phyloP scores from a whole-genome alignment of 2,888 invertebrate species.

The Thereva unica region DNA sequence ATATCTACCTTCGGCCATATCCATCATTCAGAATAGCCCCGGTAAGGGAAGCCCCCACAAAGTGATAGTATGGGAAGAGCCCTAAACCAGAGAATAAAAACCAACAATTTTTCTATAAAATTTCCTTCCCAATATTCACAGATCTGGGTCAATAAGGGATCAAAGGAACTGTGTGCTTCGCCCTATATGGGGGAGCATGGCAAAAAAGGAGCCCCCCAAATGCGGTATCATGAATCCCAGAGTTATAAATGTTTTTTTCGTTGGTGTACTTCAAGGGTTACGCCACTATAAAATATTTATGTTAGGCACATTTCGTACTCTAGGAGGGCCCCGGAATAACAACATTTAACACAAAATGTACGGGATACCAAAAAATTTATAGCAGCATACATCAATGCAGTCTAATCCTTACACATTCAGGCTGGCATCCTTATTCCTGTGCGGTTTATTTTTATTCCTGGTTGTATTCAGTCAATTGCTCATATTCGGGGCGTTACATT shows the following conservation, averaged over 20 bases:
- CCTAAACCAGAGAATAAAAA: too few species aligned
- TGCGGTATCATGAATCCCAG: constrained; percentile 25
- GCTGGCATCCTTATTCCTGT: constrained; percentile 23
- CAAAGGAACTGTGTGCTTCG: too few species aligned
- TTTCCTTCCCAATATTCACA: too few species aligned
- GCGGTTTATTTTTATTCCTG: constrained; percentile 12
- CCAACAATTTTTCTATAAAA: too few species aligned
- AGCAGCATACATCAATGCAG: constrained; percentile 27
- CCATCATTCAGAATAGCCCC: too few species aligned
- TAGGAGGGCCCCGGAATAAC: neutral
- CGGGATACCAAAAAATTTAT: constrained; percentile 27
- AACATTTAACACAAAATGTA: constrained; percentile 20
- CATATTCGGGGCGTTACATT: neutral
- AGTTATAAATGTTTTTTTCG: constrained; percentile 31
- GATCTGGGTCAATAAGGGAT: too few species aligned
- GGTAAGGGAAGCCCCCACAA: too few species aligned
- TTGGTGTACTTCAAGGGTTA: constrained; percentile 37
- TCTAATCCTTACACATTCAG: neutral
- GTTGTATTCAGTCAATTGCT: constrained; percentile 13
- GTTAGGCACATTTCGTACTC: constrained; percentile 29
- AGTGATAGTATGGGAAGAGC: too few species aligned
- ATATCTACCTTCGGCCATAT: too few species aligned
- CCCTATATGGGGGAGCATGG: too few species aligned
- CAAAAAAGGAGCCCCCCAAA: neutral
- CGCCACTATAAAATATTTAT: constrained; percentile 41